Percentiles rank a stretch among this genome's conserved stretches.
These are phyloP conservation scores for Catocala nupta DNA, from an alignment of 2,888 invertebrate genomes.

Conservation along the genomic window DNA sequence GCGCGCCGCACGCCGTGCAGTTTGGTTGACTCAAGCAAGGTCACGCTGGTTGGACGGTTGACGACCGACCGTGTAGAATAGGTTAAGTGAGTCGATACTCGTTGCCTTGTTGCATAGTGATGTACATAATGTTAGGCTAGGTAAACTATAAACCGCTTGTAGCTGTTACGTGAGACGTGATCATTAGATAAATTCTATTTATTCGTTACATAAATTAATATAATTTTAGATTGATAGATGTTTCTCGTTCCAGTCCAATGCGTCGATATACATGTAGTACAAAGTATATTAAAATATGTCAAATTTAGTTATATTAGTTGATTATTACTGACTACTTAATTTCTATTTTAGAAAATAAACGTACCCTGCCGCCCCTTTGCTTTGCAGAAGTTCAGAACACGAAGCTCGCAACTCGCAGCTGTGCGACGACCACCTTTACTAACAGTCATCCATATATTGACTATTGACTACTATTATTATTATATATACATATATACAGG, in stretches of 20 bases:
- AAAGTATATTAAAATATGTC: slow-evolving; percentile 14
- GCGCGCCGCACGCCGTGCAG: no score
- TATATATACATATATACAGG: no score
- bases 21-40: no score
- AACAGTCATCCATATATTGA: no score
- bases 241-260: slow-evolving; percentile 6
- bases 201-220: slow-evolving; percentile 3
- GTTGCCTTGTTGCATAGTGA: slow-evolving; percentile 4
- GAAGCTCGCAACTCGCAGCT: no score
- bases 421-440: no score
- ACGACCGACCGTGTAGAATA: no score
- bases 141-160: neutral
- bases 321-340: slow-evolving; percentile 17
- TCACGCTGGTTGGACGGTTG: no score
- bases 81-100: neutral
- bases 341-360: slow-evolving; percentile 2
- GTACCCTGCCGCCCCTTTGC: neutral
- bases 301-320: slow-evolving; percentile 9
- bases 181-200: slow-evolving; percentile 9
- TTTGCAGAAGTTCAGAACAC: no score
- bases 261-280: slow-evolving; percentile 18
- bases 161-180: slow-evolving; percentile 3
- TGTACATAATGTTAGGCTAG: slow-evolving; percentile 11
- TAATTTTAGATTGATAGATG: slow-evolving; percentile 5
- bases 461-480: no score